Evolutionary conservation across 2,797 vertebrate species (phyloP), one percentile per base, ranked within the genome.

Genomic region (Falco peregrinus): DNA sequence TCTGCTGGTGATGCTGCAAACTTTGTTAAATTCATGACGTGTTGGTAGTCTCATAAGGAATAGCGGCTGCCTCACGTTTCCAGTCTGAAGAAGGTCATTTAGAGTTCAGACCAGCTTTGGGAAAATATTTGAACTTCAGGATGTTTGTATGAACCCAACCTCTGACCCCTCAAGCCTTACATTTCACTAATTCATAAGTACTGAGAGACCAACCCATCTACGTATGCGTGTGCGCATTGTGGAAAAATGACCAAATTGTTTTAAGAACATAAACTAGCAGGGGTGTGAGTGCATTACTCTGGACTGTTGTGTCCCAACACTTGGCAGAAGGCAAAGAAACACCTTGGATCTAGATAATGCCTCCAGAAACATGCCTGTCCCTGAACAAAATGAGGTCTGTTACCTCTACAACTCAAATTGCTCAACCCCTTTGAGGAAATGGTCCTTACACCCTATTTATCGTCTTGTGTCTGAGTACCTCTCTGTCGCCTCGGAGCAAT

Each of bases 21-120:
- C 39, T 59, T 69, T 26, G 57, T 69, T 59, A 41, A 91, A 90
- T 95, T 95, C 63, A 51, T 9, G 70, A 84, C 0, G 69, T 88
- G 89, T 18, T 29, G 50, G 82, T 77, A 78, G 74, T 67, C 56
- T 47, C n/a, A 1, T 0, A 22, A 88, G 87, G 41, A 91, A 3
- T 65, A n/a, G 5, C 0, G 5, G 7, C 73, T 91, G 91, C 87
- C 70, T 95, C 16, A 1, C 18, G 1, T 90, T 96, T 87, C 80
- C 90, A 95, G 76, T 45, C 90, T 59, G 71, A 31, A 51, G 83
- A 67, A 88, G 93, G 90, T 95, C 89, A 88, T 41, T 11, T 15
- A 13, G 89, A 96, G 95, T 96, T 95, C 95, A 95, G 74, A 41
- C 45, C 41, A 81, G 76, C 83, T 93, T 82, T 89, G 83, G 95